These are phyloP conservation scores for Avahi laniger DNA, from an alignment of 2,797 vertebrate genomes.

Conservation along the genomic window DNA sequence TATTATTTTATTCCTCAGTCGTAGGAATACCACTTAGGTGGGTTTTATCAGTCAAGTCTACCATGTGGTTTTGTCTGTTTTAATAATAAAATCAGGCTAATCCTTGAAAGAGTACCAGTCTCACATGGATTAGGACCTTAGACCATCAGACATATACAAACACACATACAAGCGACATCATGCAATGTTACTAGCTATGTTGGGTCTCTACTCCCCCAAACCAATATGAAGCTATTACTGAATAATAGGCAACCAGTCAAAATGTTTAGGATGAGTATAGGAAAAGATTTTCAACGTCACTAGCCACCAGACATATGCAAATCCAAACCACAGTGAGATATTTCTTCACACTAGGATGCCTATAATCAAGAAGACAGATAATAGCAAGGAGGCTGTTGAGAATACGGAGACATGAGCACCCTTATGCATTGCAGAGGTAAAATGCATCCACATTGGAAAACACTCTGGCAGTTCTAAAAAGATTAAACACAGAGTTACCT, in stretches of 20 bases:
- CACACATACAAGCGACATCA: background rate
- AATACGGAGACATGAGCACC: background rate
- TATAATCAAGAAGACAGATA: background rate
- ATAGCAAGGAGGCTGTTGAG: background rate
- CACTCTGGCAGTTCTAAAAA: background rate
- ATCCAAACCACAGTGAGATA: background rate
- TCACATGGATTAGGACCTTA: background rate
- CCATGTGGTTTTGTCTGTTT: background rate
- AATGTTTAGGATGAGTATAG: background rate
- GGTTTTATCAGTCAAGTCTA: background rate
- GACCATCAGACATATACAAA: background rate
- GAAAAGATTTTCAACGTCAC: background rate
- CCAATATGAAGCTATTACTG: background rate
- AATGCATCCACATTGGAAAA: background rate
- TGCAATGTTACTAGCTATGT: background rate
- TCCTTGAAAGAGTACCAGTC: background rate
- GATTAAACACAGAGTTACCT: background rate
- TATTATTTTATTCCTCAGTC: background rate
- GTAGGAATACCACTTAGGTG: background rate
- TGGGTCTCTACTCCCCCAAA: background rate
- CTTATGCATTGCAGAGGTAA: background rate
- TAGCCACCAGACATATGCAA: background rate
- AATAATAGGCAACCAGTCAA: background rate
- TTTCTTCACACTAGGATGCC: background rate
- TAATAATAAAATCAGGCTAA: background rate